These are phyloP conservation scores for Nomada hirtipes DNA, from an alignment of 2,888 invertebrate species.

Conservation along the genomic window DNA sequence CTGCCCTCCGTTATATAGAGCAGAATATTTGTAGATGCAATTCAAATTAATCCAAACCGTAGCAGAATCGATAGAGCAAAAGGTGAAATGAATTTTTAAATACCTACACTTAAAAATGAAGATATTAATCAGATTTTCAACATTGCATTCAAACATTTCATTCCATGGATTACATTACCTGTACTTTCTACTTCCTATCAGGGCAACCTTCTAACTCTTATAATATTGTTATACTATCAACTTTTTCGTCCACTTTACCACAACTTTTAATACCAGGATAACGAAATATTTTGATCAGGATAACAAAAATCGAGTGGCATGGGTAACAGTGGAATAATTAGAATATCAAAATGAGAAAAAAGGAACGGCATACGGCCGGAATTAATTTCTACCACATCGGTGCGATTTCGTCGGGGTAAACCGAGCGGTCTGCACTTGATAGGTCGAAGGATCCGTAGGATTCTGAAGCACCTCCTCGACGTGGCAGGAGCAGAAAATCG, in stretches of 20 bases:
- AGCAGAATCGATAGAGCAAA: not conserved
- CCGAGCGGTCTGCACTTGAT: conserved; percentile 69
- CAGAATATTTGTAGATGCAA: not conserved
- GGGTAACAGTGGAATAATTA: not conserved
- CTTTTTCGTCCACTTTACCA: too few relatives aligned
- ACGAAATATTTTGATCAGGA: too few relatives aligned
- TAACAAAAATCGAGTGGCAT: not conserved
- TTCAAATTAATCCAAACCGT: not conserved
- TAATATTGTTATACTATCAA: too few relatives aligned
- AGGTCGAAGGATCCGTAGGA: conserved; percentile 72
- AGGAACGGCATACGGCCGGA: not conserved
- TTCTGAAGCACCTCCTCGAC: conserved; percentile 73
- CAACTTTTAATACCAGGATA: too few relatives aligned
- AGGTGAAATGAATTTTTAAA: too few relatives aligned
- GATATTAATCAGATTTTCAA: too few relatives aligned
- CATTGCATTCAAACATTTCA: too few relatives aligned
- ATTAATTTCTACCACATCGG: conserved; percentile 40
- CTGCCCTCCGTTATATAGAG: not conserved
- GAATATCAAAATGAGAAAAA: not conserved
- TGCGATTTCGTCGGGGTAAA: conserved; percentile 37
- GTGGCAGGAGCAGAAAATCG: conserved; percentile 78
- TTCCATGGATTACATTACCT: too few relatives aligned
- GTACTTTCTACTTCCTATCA: too few relatives aligned
- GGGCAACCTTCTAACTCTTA: too few relatives aligned
- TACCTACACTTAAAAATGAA: too few relatives aligned